Evolutionary conservation across 2,797 vertebrate species (phyloP).

Genomic region (Delichon dasypus): DNA sequence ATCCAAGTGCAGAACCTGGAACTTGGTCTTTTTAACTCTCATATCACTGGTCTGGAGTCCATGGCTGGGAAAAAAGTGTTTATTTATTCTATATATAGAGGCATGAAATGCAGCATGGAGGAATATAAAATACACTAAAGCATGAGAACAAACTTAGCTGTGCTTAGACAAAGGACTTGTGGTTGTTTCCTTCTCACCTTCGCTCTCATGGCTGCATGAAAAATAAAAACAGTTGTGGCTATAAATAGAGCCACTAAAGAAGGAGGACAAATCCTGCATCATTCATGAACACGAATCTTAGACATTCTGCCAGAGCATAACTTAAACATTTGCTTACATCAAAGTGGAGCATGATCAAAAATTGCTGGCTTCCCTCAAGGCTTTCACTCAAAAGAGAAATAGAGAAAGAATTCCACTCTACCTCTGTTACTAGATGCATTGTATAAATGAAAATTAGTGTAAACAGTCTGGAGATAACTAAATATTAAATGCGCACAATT

Average conservation of each 20-base stretch:
- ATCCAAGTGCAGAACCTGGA: not conserved
- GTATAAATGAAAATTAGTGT: constrained; percentile 70
- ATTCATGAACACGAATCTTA: constrained; percentile 56
- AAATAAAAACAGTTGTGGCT: constrained; percentile 26
- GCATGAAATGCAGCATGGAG: not conserved
- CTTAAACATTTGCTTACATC: constrained; percentile 73
- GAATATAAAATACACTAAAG: not conserved
- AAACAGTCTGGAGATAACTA: constrained; percentile 70
- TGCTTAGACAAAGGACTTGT: not conserved
- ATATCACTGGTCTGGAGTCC: not conserved
- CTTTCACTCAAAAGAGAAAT: constrained; percentile 47
- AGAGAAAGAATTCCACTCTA: constrained; percentile 27
- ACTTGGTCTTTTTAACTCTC: not conserved
- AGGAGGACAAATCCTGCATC: constrained; percentile 60
- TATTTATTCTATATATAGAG: not conserved
- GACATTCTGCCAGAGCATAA: constrained; percentile 58
- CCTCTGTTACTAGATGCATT: constrained; percentile 48
- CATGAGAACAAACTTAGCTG: not conserved
- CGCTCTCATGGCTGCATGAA: not conserved
- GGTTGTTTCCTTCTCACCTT: constrained; percentile 11
- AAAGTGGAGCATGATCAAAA: constrained; percentile 66
- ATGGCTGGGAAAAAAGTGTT: not conserved
- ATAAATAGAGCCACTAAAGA: constrained; percentile 47
- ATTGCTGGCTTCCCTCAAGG: constrained; percentile 61
- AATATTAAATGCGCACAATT: constrained; percentile 63